phyloP scores from a whole-genome alignment of 1,140 invertebrate genomes.

The Vanessa atalanta region DNA sequence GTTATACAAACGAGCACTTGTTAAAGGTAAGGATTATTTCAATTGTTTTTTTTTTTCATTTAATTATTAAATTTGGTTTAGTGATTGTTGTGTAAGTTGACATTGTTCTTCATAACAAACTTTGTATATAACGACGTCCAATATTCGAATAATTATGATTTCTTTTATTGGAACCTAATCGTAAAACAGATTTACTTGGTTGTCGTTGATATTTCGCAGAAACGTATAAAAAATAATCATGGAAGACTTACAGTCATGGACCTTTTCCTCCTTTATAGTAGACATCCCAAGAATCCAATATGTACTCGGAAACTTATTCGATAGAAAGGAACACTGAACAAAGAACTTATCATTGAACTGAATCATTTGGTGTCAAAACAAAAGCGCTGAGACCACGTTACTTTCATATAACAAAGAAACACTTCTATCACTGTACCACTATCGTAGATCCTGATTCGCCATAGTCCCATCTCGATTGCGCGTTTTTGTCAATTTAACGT shows the following conservation, averaged over 20 bases:
- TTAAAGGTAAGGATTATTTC: too few species aligned
- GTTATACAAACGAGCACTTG: too few species aligned
- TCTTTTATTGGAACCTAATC: too few species aligned
- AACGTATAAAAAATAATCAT: not conserved
- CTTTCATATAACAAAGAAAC: slow-evolving; percentile 55
- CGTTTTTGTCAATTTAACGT: slow-evolving; percentile 43
- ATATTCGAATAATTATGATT: too few species aligned
- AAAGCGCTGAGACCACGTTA: slow-evolving; percentile 37
- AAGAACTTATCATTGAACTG: slow-evolving; percentile 49
- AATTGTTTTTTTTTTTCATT: too few species aligned
- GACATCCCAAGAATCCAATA: slow-evolving; percentile 58
- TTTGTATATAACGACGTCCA: too few species aligned
- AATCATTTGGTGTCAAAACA: slow-evolving; percentile 48
- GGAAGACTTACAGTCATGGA: slow-evolving; percentile 53
- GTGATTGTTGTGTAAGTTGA: too few species aligned
- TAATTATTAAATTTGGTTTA: too few species aligned
- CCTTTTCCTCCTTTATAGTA: slow-evolving; percentile 48
- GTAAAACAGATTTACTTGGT: too few species aligned
- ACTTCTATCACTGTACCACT: slow-evolving; percentile 52
- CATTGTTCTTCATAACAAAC: too few species aligned
- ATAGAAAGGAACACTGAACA: slow-evolving; percentile 48
- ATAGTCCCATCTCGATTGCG: slow-evolving; percentile 38
- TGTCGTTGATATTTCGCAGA: not conserved
- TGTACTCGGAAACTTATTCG: slow-evolving; percentile 34
- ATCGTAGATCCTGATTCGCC: slow-evolving; percentile 47